phyloP scores from a whole-genome alignment of 2,888 invertebrate species.

The Caenorhabditis angaria region DNA sequence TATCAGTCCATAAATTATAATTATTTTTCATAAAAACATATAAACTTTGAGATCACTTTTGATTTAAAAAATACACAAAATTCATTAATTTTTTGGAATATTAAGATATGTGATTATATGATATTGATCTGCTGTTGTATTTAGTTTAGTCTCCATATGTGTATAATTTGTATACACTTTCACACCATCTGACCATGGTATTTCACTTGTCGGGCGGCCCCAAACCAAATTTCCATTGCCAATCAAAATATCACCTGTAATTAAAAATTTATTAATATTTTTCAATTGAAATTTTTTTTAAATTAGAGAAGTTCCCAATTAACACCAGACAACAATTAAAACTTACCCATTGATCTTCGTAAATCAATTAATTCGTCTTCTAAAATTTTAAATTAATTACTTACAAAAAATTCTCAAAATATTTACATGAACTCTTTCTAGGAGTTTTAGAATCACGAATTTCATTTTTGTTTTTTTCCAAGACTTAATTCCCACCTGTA shows the following conservation, averaged over 20 bases:
- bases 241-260: slow-evolving; percentile 52
- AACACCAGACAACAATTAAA: slow-evolving; percentile 10
- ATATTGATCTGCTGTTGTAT: slow-evolving; percentile 44
- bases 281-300: not conserved
- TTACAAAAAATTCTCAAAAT: not conserved
- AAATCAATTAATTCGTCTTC: slow-evolving; percentile 41
- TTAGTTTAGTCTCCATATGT: slow-evolving; percentile 56
- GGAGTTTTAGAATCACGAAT: too few species aligned
- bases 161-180: slow-evolving; percentile 40
- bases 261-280: not conserved
- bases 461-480: too few species aligned
- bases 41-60: not conserved
- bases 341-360: slow-evolving; percentile 35
- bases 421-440: too few species aligned
- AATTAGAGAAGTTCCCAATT: not conserved
- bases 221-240: slow-evolving; percentile 48
- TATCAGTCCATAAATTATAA: too few species aligned
- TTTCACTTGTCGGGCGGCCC: slow-evolving; percentile 50
- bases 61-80: not conserved
- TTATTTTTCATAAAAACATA: not conserved
- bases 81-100: slow-evolving; percentile 14
- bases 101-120: slow-evolving; percentile 37
- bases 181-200: slow-evolving; percentile 42
- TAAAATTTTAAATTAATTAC: slow-evolving; percentile 7
- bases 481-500: slow-evolving; percentile 18